These are phyloP conservation scores for Aviceda subcristata DNA, from an alignment of 2,113 vertebrate genomes.

Conservation along the genomic window DNA sequence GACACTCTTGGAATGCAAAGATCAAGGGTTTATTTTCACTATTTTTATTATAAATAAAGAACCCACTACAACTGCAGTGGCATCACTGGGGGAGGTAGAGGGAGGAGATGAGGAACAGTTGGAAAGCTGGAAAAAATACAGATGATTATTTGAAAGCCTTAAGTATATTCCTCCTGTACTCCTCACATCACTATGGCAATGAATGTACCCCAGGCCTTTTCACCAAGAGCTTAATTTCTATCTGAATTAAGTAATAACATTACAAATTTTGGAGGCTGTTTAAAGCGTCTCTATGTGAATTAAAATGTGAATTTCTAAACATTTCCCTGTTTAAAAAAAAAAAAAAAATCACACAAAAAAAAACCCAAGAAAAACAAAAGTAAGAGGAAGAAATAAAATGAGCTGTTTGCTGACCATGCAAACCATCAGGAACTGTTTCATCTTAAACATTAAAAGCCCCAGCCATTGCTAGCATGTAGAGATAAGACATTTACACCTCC, in stretches of 20 bases:
- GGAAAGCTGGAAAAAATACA: constrained; percentile 1
- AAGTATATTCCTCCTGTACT: not conserved
- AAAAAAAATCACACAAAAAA: not conserved
- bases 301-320: not conserved
- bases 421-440: constrained; percentile 39
- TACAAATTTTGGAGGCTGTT: not conserved
- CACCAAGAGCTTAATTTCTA: not conserved
- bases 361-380: not conserved
- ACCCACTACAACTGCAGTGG: constrained; percentile 10
- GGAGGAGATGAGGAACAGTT: constrained; percentile 8
- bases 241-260: not conserved
- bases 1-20: constrained; percentile 41
- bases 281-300: not conserved
- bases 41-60: constrained; percentile 42
- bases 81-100: not conserved
- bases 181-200: constrained; percentile 7
- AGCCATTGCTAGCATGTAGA: not conserved
- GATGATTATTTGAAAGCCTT: not conserved
- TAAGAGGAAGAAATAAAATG: constrained; percentile 14
- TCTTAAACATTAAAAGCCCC: not conserved
- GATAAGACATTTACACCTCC: constrained; percentile 45
- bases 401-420: not conserved
- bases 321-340: not conserved
- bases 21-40: constrained; percentile 52
- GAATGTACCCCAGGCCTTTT: not conserved